Conservation (phyloP, 2,888 invertebrate species). For the Drosophila borborema region DNA sequence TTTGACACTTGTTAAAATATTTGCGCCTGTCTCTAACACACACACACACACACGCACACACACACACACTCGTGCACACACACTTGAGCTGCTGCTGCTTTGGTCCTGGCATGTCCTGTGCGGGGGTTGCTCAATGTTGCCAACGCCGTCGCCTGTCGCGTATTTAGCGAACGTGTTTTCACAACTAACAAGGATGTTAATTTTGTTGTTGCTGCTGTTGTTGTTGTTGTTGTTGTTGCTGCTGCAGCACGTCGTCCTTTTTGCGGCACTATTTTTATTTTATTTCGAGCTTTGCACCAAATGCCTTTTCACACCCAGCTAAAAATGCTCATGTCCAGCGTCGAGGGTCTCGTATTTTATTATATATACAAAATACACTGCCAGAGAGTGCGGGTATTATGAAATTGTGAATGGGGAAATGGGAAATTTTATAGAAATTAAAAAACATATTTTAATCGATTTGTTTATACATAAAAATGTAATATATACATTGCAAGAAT, state of each 20-base stretch:
- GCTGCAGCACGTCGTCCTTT: conserved; percentile 49
- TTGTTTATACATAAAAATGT: too few relatives aligned
- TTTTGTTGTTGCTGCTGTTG: conserved; percentile 63
- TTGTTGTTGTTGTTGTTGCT: conserved; percentile 51
- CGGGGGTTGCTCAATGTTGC: conserved; percentile 55
- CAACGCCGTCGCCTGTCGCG: conserved; percentile 50
- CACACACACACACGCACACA: conserved; percentile 17
- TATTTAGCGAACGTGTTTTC: conserved; percentile 83
- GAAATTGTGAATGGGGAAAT: neutral
- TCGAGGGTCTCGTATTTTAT: conserved; percentile 50
- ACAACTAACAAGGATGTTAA: conserved; percentile 83
- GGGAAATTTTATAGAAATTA: too few relatives aligned
- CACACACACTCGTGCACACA: conserved; percentile 18
- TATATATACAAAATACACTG: conserved; percentile 31
- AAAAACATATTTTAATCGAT: too few relatives aligned
- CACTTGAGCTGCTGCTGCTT: conserved; percentile 49
- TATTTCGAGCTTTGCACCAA: conserved; percentile 71
- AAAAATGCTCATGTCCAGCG: conserved; percentile 68
- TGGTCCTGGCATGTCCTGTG: conserved; percentile 20
- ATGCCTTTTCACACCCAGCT: conserved; percentile 77
- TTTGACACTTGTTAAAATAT: conserved; percentile 86
- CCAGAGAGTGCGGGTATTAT: neutral
- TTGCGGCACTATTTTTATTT: conserved; percentile 57
- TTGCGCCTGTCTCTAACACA: conserved; percentile 78
- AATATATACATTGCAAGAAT: too few relatives aligned